phyloP scores from a whole-genome alignment of 2,113 vertebrate genomes.

The Vombatus ursinus region DNA sequence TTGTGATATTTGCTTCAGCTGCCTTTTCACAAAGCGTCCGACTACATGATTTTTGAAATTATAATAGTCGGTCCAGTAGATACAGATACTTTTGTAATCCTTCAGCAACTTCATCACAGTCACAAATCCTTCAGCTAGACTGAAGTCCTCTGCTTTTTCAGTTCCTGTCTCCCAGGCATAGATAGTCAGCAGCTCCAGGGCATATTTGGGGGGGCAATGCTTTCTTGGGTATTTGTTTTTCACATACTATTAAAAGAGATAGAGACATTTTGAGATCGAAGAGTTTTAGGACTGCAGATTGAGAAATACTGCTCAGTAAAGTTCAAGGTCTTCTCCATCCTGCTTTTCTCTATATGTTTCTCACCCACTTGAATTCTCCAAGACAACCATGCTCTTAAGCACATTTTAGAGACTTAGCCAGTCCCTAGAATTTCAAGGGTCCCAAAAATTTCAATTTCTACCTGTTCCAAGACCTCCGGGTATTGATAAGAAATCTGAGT shows the following conservation, averaged over 20 bases:
- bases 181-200: slow-evolving; percentile 83
- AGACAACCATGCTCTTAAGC: background rate
- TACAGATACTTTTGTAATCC: slow-evolving; percentile 52
- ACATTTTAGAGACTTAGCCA: background rate
- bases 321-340: background rate
- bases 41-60: slow-evolving; percentile 12
- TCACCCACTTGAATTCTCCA: background rate
- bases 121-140: slow-evolving; percentile 55
- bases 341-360: background rate
- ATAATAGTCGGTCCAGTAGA: slow-evolving; percentile 75
- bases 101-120: slow-evolving; percentile 70
- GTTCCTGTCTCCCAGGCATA: slow-evolving; percentile 49
- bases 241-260: slow-evolving; percentile 7
- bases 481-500: background rate
- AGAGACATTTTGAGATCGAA: background rate
- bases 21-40: slow-evolving; percentile 69
- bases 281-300: background rate
- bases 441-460: background rate
- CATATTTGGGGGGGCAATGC: slow-evolving; percentile 79
- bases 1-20: slow-evolving; percentile 24
- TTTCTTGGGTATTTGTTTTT: fast-evolving
- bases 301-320: background rate
- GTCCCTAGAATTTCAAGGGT: background rate
- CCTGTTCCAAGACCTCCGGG: background rate
- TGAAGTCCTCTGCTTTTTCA: background rate